Percentiles rank a stretch among this genome's conserved stretches.
These are phyloP conservation scores for Anthonomus grandis DNA, from an alignment of 1,140 invertebrate species.

Conservation along the genomic window DNA sequence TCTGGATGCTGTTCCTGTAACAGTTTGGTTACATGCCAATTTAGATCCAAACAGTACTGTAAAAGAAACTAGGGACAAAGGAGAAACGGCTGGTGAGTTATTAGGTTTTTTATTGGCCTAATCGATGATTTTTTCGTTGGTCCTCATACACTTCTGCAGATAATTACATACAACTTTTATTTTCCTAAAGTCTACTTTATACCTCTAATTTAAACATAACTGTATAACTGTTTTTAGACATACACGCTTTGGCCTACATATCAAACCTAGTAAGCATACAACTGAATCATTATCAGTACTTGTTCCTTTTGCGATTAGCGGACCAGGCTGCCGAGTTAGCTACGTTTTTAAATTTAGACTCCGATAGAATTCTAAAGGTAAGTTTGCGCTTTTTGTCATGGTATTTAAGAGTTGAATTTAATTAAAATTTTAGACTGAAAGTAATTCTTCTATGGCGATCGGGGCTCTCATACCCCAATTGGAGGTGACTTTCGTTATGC, in stretches of 20 bases:
- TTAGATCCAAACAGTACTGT: conserved; percentile 48
- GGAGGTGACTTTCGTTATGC: conserved; percentile 84
- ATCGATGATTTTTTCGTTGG: not conserved
- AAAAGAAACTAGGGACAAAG: conserved; percentile 17
- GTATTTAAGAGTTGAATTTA: not conserved
- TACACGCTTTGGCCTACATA: conserved; percentile 69
- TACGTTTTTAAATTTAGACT: conserved; percentile 76
- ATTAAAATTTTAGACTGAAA: conserved; percentile 33
- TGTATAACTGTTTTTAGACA: too few relatives aligned
- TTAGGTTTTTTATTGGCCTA: not conserved
- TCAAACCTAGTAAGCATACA: conserved; percentile 79
- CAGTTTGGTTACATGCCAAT: conserved; percentile 68
- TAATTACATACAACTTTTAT: too few relatives aligned
- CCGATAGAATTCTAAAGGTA: conserved; percentile 64
- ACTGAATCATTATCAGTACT: conserved; percentile 89
- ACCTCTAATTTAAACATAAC: too few relatives aligned
- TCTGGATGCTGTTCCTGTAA: conserved; percentile 85
- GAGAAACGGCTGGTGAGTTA: not conserved
- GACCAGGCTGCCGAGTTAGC: conserved; percentile 79
- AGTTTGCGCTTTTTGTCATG: conserved; percentile 22
- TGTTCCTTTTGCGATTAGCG: conserved; percentile 80
- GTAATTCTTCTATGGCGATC: conserved; percentile 63
- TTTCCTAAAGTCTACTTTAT: too few relatives aligned
- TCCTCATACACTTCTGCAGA: too few relatives aligned
- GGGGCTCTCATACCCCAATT: conserved; percentile 78